Evolutionary conservation across 2,888 invertebrate species (phyloP), one percentile per base, ranked within the genome.

Genomic region (Eustalomyia histrio): DNA sequence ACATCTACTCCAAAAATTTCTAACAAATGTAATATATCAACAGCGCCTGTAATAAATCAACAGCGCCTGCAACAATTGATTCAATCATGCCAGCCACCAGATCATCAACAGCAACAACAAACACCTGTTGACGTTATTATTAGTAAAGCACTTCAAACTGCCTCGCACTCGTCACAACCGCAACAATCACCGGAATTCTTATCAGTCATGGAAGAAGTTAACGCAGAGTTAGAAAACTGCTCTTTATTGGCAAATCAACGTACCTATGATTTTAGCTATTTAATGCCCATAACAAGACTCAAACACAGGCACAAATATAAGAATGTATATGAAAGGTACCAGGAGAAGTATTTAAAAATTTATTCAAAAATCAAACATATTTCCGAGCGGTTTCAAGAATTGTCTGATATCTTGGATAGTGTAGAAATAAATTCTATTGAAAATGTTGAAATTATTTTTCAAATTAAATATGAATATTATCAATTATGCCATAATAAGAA

Each of bases 221-320:
- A 86, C 1, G 87, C 85, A 9, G 87, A 84, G n/a, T 72, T 86
- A 14, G 83, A 85, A 9, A 76, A 85, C 16, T 52, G 33, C 64
- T 68, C 83, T 16, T 33, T 53, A 21, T 82, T 83, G 57, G 73
- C 79, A 8, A 83, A 84, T 57, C 82, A 82, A 7, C 82, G 82
- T 29, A 80, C 82, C 50, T 89, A 87, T 76, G 90, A 89, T 82
- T 90, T 90, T 80, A 90, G 89, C 85, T 85, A 87, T 80, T 90
- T 89, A 84, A 94, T 95, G 87, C 93, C 94, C 86, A 96, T 97
- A 88, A 94, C 92, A 87, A 94, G 93, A 89, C 91, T 92, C 84
- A 94, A 95, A 88, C 96, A 97, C 92, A 94, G 97, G 87, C 93
- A 95, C 87, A 93, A 93, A 87, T 98, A 98, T 92, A 98, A 97